Evolutionary conservation across 2,113 vertebrate species (phyloP), one percentile per base, ranked within the genome.

Genomic region (Salvelinus sp.): DNA sequence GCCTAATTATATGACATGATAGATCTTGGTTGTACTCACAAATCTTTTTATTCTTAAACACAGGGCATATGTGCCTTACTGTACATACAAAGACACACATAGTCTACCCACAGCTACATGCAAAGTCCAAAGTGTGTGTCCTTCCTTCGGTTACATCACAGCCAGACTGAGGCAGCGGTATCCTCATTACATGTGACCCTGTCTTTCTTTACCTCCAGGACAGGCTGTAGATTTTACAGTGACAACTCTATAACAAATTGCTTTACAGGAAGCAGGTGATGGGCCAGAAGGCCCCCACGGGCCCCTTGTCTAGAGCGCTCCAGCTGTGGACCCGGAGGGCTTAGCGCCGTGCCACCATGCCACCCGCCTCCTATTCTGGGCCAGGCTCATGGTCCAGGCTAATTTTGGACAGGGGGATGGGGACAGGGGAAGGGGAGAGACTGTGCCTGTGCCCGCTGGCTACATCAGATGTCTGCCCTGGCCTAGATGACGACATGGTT

Each of bases 241-340:
- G 89, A 91, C 90, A 91, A 88, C 90, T 88, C 87, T 79, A 81
- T 91, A 90, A 92, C 90, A 93, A 88, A 92, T 85, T 87, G 89
- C 87, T 89, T 90, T 89, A 84, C 79, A 79, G 78, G 69, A 77
- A 90, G 83, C 85, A 91, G 87, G 89, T 91, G 87, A 90, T 74
- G 79, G 80, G 62, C 77, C 77, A 74, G 77, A 75, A 81, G 74
- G 67, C 82, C 78, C 74, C 83, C 76, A 79, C 80, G 75, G 79
- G 82, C 74, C 69, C 47, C 9, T 60, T 38, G 9, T 74, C 86
- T 73, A 23, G 25, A 81, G 84, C 76, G 83, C 85, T 88, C 90
- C 88, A 89, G 89, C 88, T 90, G 89, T 87, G 88, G 79, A 84
- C 73, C 82, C 79, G 72, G 67, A 72, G 76, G 83, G 79, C 85